Percentiles rank a stretch among this genome's conserved stretches.
Conservation (phyloP, 2,888 invertebrate species). For the Sycophila texana region DNA sequence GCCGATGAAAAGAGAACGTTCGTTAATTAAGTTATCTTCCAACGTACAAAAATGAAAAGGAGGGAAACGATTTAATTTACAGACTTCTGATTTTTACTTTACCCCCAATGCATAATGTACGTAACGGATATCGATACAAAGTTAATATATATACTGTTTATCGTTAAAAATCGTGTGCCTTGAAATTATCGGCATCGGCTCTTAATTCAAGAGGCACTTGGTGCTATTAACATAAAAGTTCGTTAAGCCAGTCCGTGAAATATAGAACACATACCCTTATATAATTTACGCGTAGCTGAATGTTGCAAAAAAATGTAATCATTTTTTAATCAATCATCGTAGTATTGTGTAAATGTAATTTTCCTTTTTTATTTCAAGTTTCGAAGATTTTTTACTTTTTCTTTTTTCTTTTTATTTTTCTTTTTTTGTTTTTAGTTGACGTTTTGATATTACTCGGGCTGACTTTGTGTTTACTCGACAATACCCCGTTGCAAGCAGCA, state of each 20-base stretch:
- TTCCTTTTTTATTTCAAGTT: not conserved
- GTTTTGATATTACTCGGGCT: constrained; percentile 50
- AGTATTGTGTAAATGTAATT: not conserved
- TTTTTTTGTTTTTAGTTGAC: constrained; percentile 18
- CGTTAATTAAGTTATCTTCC: constrained; percentile 50
- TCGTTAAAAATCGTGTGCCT: constrained; percentile 54
- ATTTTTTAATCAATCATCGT: no score
- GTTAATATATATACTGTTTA: constrained; percentile 25
- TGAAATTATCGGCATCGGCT: constrained; percentile 48
- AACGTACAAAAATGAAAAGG: constrained; percentile 36
- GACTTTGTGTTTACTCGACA: constrained; percentile 54
- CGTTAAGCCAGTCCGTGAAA: constrained; percentile 53
- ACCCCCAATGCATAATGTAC: not conserved
- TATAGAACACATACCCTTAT: constrained; percentile 34
- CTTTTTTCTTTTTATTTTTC: no score
- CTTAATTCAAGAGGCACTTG: constrained; percentile 46
- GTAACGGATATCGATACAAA: not conserved
- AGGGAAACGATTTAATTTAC: constrained; percentile 21
- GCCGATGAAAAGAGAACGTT: constrained; percentile 24
- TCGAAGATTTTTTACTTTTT: not conserved
- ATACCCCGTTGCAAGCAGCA: constrained; percentile 46
- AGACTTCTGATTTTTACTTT: constrained; percentile 10
- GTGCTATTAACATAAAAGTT: constrained; percentile 51
- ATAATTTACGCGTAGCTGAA: no score
- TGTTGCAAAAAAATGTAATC: no score